Percentiles rank a stretch among this genome's conserved stretches.
phyloP scores from a whole-genome alignment of 2,113 vertebrate species.

The Actenoides hombroni region DNA sequence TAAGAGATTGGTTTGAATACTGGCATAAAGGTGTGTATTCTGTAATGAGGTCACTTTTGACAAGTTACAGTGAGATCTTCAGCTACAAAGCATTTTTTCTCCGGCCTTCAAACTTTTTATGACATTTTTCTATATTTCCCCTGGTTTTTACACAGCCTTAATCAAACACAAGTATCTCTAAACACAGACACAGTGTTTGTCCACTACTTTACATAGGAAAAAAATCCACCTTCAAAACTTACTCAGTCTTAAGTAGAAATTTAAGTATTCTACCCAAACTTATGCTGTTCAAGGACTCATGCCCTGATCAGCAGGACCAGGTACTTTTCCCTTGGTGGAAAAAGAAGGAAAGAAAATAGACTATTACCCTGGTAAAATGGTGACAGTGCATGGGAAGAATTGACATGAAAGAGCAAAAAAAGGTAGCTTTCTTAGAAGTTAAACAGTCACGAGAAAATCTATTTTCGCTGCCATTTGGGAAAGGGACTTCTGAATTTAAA shows the following conservation, averaged over 20 bases:
- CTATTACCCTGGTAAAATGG: constrained; percentile 42
- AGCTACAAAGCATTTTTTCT: background rate
- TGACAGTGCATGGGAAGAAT: constrained; percentile 66
- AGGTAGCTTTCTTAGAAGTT: constrained; percentile 49
- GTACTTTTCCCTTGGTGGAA: background rate
- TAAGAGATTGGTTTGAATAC: background rate
- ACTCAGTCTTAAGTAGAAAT: background rate
- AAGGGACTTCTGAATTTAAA: constrained; percentile 65
- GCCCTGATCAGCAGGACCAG: background rate
- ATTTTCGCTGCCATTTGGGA: constrained; percentile 50
- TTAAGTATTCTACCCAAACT: background rate
- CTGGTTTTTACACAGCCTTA: background rate
- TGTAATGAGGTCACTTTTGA: background rate
- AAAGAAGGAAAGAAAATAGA: constrained; percentile 45
- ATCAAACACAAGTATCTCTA: background rate
- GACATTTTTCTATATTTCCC: background rate
- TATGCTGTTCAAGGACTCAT: background rate
- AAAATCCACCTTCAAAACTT: background rate
- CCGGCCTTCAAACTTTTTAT: background rate
- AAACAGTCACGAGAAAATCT: constrained; percentile 68
- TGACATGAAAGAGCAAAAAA: constrained; percentile 58
- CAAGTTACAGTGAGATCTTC: background rate
- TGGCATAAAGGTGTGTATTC: background rate
- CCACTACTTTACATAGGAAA: background rate
- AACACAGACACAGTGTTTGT: background rate